Evolutionary conservation across 2,888 invertebrate species (phyloP).

Genomic region (Boloria euphrosyne): DNA sequence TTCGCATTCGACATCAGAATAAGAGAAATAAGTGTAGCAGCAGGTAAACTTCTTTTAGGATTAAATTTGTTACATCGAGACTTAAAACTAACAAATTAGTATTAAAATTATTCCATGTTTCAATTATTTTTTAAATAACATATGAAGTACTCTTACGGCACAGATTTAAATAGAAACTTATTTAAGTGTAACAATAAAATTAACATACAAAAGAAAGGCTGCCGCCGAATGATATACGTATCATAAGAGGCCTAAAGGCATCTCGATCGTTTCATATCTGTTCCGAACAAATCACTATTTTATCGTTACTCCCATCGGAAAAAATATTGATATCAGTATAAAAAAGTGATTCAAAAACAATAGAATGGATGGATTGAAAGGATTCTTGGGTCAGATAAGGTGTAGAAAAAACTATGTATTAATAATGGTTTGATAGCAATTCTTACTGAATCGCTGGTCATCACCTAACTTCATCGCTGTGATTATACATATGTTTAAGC

Average conservation of each 20-base stretch:
- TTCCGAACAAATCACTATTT: constrained; percentile 79
- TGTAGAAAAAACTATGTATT: constrained; percentile 73
- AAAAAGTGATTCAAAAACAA: constrained; percentile 80
- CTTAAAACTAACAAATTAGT: constrained; percentile 33
- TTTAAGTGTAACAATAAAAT: constrained; percentile 68
- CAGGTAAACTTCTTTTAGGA: constrained; percentile 58
- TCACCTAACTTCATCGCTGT: constrained; percentile 44
- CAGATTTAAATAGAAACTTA: constrained; percentile 43
- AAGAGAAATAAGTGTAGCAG: constrained; percentile 49
- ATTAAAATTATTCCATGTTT: constrained; percentile 7
- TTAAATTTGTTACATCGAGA: constrained; percentile 55
- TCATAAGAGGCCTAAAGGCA: constrained; percentile 69
- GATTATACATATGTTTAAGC: constrained; percentile 31
- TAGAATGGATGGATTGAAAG: constrained; percentile 79
- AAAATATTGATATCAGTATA: constrained; percentile 80
- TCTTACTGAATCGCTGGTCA: constrained; percentile 58
- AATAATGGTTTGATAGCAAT: constrained; percentile 75
- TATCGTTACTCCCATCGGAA: constrained; percentile 77
- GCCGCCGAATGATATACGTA: constrained; percentile 77
- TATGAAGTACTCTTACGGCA: constrained; percentile 28
- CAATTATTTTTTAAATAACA: constrained; percentile 31
- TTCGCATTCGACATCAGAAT: constrained; percentile 37
- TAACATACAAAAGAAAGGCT: constrained; percentile 73
- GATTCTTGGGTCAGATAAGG: constrained; percentile 75
- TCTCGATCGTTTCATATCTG: constrained; percentile 67